A percentile compares a stretch with the other conserved stretches of the same genome.
These are phyloP conservation scores for Ellobium chinense DNA, from an alignment of 2,888 invertebrate species.

Conservation along the genomic window DNA sequence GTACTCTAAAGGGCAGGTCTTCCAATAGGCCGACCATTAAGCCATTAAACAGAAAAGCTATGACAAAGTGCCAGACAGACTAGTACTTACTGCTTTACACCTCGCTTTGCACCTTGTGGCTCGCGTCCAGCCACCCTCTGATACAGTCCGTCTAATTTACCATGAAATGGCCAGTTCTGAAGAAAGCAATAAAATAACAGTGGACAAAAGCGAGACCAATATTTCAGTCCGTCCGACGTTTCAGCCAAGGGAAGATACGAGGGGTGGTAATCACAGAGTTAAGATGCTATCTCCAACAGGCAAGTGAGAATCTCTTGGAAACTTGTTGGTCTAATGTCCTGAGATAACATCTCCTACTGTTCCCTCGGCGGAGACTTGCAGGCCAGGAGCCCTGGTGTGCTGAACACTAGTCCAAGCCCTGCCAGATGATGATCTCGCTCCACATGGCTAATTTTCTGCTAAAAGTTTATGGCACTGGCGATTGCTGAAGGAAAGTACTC, in stretches of 20 bases:
- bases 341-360: conserved; percentile 9
- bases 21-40: too few species aligned
- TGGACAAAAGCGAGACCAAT: background rate
- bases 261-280: background rate
- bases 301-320: background rate
- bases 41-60: too few species aligned
- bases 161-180: background rate
- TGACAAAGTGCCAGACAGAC: too few species aligned
- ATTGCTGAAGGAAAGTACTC: too few species aligned
- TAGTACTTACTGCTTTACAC: too few species aligned
- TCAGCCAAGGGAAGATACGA: background rate
- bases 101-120: too few species aligned
- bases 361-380: background rate
- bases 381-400: background rate
- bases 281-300: conserved; percentile 3
- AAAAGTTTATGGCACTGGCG: background rate
- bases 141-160: background rate
- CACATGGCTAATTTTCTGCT: conserved; percentile 10
- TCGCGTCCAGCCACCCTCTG: too few species aligned
- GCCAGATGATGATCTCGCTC: background rate
- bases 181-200: background rate
- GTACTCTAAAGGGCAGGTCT: too few species aligned
- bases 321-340: conserved; percentile 15
- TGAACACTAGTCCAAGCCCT: background rate
- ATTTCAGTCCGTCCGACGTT: background rate